A percentile compares a stretch with the other conserved stretches of the same genome.
These are phyloP conservation scores for Nixonia krombeini DNA, from an alignment of 1,140 invertebrate species.

Conservation along the genomic window DNA sequence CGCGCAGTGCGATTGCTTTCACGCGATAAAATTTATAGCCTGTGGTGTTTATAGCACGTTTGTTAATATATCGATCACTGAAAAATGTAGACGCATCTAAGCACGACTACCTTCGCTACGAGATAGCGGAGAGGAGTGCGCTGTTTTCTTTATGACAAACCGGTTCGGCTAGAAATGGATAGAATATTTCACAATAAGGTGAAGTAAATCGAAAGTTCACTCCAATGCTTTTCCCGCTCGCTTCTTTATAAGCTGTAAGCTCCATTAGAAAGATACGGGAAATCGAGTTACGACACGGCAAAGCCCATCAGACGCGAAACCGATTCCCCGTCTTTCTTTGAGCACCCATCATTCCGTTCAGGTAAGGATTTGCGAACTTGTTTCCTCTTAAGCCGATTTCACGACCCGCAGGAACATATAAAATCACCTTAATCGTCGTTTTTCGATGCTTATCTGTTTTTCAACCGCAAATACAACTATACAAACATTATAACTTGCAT, in stretches of 20 bases:
- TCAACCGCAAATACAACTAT: neutral
- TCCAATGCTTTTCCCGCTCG: slow-evolving; percentile 9
- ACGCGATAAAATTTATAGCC: neutral
- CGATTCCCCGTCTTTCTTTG: slow-evolving; percentile 36
- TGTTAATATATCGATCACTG: slow-evolving; percentile 3
- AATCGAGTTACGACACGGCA: slow-evolving; percentile 36
- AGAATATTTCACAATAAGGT: slow-evolving; percentile 26
- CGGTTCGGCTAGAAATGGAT: slow-evolving; percentile 8
- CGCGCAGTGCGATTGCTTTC: neutral
- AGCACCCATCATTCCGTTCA: slow-evolving; percentile 24
- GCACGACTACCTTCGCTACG: neutral
- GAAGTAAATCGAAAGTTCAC: slow-evolving; percentile 18
- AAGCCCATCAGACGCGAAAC: slow-evolving; percentile 41
- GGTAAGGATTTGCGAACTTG: slow-evolving; percentile 42
- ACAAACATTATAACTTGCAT: no score
- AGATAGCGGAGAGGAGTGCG: neutral
- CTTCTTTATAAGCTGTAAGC: slow-evolving; percentile 29
- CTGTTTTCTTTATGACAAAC: slow-evolving; percentile 3
- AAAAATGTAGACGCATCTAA: neutral
- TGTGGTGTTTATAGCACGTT: no score
- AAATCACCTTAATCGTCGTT: slow-evolving; percentile 39
- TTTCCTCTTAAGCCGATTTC: slow-evolving; percentile 40
- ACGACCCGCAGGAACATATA: slow-evolving; percentile 39
- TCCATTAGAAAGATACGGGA: slow-evolving; percentile 41
- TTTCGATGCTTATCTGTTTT: slow-evolving; percentile 14